These are phyloP conservation scores for Geotrupes spiniger DNA, from an alignment of 2,888 invertebrate genomes.

Conservation along the genomic window DNA sequence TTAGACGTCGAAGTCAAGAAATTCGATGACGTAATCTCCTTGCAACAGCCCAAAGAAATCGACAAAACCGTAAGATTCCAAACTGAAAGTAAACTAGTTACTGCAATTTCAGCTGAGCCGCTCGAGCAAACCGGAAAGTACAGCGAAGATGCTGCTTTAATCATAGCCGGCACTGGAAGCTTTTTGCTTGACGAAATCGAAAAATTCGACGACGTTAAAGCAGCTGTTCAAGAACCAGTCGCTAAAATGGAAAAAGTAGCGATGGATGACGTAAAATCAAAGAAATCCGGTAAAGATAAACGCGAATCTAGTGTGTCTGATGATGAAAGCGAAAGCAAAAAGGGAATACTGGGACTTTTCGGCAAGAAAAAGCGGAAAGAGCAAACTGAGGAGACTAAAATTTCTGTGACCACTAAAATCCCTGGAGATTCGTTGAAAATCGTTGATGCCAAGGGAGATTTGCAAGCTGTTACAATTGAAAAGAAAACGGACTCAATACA, in stretches of 20 bases:
- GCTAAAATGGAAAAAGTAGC: neutral
- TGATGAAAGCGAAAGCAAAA: slow-evolving; percentile 32
- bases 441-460: too few species aligned
- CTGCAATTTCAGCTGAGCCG: too few species aligned
- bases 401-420: too few species aligned
- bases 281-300: neutral
- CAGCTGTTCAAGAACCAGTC: slow-evolving; percentile 6
- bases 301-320: slow-evolving; percentile 21
- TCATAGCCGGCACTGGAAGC: slow-evolving; percentile 7
- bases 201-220: slow-evolving; percentile 24
- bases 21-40: slow-evolving; percentile 21
- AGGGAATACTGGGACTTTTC: slow-evolving; percentile 13
- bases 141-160: slow-evolving; percentile 2
- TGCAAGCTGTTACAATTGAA: too few species aligned
- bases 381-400: too few species aligned
- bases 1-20: slow-evolving; percentile 16
- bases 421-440: too few species aligned
- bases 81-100: too few species aligned
- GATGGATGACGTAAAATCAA: neutral
- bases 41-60: too few species aligned
- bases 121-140: neutral
- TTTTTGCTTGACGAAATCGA: slow-evolving; percentile 27
- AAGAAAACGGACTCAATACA: too few species aligned
- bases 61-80: too few species aligned
- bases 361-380: too few species aligned